Percentiles rank a stretch among this genome's conserved stretches.
Evolutionary conservation across 2,113 vertebrate species (phyloP).

Genomic region (Chlamydotis undulata): DNA sequence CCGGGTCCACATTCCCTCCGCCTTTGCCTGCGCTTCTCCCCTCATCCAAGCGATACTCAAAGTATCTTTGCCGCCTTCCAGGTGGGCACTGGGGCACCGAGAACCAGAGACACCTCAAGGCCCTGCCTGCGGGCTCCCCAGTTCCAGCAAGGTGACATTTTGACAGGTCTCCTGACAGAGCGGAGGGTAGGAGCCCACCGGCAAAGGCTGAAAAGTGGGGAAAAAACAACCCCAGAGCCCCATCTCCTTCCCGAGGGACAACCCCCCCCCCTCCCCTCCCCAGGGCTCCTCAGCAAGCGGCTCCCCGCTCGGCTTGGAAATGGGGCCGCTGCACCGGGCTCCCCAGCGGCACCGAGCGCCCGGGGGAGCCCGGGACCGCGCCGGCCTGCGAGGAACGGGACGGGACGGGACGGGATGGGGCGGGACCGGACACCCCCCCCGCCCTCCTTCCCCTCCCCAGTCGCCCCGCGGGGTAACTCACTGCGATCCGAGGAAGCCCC

Average conservation of each 20-base stretch:
- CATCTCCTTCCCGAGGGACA: background rate
- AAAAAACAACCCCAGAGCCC: background rate
- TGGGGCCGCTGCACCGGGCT: background rate
- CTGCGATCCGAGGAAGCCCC: conserved; percentile 56
- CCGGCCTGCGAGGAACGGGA: background rate
- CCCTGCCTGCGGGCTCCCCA: background rate
- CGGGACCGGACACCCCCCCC: background rate
- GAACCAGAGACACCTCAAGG: background rate
- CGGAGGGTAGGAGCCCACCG: rapidly evolving
- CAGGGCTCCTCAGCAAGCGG: background rate
- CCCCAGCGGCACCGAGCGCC: background rate
- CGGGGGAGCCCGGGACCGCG: background rate
- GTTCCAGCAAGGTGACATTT: background rate
- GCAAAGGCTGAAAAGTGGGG: background rate
- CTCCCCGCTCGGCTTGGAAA: background rate
- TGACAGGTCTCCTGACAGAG: background rate
- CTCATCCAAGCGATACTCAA: background rate
- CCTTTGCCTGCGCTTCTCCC: background rate
- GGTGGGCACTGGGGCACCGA: background rate
- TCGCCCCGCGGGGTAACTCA: conserved; percentile 41
- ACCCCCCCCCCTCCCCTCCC: background rate
- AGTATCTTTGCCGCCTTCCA: background rate
- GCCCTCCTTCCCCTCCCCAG: background rate
- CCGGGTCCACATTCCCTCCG: background rate
- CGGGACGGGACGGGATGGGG: background rate